Evolutionary conservation across 2,113 vertebrate species (phyloP).

Genomic region (Odocoileus hemionus): DNA sequence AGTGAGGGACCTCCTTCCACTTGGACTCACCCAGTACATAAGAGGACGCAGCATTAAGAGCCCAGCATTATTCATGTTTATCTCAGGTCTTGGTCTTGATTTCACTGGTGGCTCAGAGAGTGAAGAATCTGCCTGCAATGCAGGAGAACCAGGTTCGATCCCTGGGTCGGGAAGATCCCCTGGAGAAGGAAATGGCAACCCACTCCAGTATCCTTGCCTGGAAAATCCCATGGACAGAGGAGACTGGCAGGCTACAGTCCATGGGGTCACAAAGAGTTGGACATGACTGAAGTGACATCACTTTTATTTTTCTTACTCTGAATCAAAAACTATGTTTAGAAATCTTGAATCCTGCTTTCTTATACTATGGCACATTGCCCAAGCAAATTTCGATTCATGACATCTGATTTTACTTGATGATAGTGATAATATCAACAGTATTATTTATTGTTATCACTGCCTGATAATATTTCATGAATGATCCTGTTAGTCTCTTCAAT

Average conservation of each 20-base stretch:
- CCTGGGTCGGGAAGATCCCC: neutral
- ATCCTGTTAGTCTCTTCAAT: neutral
- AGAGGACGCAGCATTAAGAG: neutral
- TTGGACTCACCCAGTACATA: rapidly evolving
- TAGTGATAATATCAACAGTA: neutral
- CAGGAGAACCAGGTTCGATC: rapidly evolving
- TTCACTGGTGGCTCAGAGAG: neutral
- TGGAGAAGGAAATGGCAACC: neutral
- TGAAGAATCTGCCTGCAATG: neutral
- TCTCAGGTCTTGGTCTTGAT: neutral
- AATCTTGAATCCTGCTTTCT: neutral
- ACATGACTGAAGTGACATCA: rapidly evolving
- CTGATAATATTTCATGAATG: neutral
- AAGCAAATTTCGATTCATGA: no score
- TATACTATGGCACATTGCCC: rapidly evolving
- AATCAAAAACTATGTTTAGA: neutral
- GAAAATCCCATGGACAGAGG: neutral
- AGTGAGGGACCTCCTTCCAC: neutral
- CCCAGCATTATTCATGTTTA: rapidly evolving
- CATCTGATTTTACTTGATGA: no score
- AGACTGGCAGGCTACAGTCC: neutral
- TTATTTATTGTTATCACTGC: no score
- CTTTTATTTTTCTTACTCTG: neutral
- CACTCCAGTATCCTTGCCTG: neutral
- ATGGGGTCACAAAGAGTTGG: neutral